These are phyloP conservation scores for Colius striatus DNA, from an alignment of 2,113 vertebrate genomes.

Conservation along the genomic window DNA sequence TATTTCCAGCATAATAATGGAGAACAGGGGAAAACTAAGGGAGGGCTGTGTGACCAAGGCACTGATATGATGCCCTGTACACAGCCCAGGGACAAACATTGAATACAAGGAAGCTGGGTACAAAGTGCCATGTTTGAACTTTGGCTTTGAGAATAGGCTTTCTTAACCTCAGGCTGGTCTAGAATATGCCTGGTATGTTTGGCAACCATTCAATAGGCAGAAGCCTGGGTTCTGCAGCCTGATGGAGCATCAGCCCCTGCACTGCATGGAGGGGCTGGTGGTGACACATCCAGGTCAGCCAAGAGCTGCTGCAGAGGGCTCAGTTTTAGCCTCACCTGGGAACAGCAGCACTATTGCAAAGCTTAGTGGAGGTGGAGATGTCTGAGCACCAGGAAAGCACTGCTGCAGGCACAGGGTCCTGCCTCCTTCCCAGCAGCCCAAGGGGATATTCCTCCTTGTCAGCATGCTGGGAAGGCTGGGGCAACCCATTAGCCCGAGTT, in stretches of 20 bases:
- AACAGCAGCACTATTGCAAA: background rate
- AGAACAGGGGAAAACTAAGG: background rate
- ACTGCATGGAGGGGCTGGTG: background rate
- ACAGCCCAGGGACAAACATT: background rate
- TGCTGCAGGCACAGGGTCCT: rapidly evolving
- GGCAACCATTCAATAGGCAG: background rate
- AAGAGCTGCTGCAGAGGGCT: background rate
- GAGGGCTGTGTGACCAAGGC: background rate
- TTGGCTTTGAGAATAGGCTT: background rate
- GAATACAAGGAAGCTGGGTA: background rate
- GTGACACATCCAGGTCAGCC: background rate
- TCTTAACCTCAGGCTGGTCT: background rate
- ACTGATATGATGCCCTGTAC: rapidly evolving
- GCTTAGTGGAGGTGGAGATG: background rate
- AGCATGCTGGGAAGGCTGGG: background rate
- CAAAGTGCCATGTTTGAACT: background rate
- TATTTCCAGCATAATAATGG: background rate
- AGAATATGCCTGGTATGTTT: background rate
- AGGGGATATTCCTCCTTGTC: background rate
- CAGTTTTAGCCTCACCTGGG: rapidly evolving
- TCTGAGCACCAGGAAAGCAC: background rate
- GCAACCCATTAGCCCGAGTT: rapidly evolving
- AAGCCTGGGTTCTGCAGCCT: background rate
- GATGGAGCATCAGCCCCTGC: background rate
- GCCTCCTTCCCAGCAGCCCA: background rate